phyloP scores from a whole-genome alignment of 2,113 vertebrate genomes.

The Saguinus imperator region DNA sequence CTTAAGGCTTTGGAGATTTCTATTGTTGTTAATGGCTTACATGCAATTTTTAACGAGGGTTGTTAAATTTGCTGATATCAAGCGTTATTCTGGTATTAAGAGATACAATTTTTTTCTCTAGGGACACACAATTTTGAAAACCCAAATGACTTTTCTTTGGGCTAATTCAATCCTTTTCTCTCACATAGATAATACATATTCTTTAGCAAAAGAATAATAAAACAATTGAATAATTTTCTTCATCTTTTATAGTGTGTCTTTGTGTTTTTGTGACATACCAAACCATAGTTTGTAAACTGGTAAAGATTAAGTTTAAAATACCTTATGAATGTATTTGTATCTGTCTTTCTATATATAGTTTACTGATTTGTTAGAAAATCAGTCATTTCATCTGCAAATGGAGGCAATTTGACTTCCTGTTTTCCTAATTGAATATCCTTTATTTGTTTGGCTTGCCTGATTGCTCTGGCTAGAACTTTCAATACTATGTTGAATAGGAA shows the following conservation, averaged over 20 bases:
- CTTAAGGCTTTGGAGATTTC: not conserved
- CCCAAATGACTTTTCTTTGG: not conserved
- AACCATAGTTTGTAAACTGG: not conserved
- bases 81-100: not conserved
- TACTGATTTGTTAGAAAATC: not conserved
- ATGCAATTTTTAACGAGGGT: not conserved
- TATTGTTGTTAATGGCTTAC: not conserved
- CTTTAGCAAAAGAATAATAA: not conserved
- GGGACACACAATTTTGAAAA: not conserved
- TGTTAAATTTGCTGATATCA: not conserved
- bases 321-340: not conserved
- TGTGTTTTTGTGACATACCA: not conserved
- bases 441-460: too few species aligned
- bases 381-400: not conserved
- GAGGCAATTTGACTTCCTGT: too few species aligned
- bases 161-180: not conserved
- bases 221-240: not conserved
- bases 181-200: not conserved
- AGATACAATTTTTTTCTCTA: not conserved
- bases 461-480: too few species aligned
- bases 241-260: fast-evolving
- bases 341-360: not conserved
- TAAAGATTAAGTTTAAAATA: not conserved
- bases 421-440: too few species aligned
- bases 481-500: too few species aligned